These are phyloP conservation scores for Telmatochromis sp. DNA, from an alignment of 2,113 vertebrate species.

Conservation along the genomic window DNA sequence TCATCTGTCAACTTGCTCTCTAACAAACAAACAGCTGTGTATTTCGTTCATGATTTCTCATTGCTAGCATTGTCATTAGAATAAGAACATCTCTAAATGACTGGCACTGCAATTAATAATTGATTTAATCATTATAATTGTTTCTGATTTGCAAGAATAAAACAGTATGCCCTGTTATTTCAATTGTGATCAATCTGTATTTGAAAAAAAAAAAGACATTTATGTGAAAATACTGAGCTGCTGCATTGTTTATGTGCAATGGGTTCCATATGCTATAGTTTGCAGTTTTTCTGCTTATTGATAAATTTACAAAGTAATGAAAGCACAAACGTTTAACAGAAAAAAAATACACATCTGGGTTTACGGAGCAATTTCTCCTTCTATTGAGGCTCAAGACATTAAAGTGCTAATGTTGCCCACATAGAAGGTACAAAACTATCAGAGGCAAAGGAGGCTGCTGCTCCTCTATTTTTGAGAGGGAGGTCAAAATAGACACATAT, in stretches of 20 bases:
- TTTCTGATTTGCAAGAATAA: neutral
- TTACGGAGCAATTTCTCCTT: neutral
- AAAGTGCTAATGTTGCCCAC: neutral
- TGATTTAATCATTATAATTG: slow-evolving; percentile 4
- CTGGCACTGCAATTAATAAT: slow-evolving; percentile 26
- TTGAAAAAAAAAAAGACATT: neutral
- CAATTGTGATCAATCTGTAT: neutral
- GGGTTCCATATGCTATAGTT: neutral
- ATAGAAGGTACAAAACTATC: neutral
- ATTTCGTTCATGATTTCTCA: slow-evolving; percentile 61
- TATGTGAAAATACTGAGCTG: neutral
- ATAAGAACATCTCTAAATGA: slow-evolving; percentile 31
- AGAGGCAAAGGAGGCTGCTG: neutral
- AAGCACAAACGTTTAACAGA: neutral
- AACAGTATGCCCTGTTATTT: neutral
- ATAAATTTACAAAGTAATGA: neutral
- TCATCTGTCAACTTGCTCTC: slow-evolving; percentile 58
- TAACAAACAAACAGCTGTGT: slow-evolving; percentile 42
- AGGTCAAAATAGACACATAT: neutral
- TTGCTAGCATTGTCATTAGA: slow-evolving; percentile 61
- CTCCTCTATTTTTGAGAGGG: neutral
- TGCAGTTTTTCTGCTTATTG: neutral
- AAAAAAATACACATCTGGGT: neutral
- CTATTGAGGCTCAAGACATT: neutral
- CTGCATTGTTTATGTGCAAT: neutral